phyloP scores from a whole-genome alignment of 2,113 vertebrate species.

The Prionailurus viverrinus region DNA sequence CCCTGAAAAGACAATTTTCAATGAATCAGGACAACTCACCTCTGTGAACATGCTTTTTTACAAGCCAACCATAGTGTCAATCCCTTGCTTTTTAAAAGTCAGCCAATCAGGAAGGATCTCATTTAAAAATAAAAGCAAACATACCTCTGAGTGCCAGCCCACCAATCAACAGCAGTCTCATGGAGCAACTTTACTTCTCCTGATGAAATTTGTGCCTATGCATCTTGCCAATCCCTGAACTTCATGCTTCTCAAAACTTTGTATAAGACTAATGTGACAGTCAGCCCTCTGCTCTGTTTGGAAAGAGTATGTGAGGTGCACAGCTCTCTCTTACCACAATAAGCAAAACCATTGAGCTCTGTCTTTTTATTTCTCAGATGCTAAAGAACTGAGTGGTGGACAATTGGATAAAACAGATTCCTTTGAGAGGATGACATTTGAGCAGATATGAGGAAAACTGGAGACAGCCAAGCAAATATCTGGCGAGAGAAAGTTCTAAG shows the following conservation, averaged over 20 bases:
- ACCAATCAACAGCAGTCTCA: not conserved
- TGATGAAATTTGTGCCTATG: not conserved
- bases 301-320: not conserved
- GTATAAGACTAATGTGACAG: not conserved
- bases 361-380: not conserved
- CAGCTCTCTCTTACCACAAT: not conserved
- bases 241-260: not conserved
- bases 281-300: not conserved
- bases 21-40: not conserved
- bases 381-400: not conserved
- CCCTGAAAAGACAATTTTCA: not conserved
- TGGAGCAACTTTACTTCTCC: not conserved
- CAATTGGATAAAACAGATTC: not conserved
- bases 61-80: not conserved
- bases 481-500: not conserved
- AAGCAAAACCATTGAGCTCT: not conserved
- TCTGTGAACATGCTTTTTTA: not conserved
- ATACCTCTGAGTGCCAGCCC: not conserved
- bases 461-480: not conserved
- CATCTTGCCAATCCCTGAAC: not conserved
- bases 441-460: not conserved
- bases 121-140: not conserved
- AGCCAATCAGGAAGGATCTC: not conserved
- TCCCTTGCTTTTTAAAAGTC: not conserved
- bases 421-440: not conserved